These are phyloP conservation scores for Acipenser transmontanus DNA, from an alignment of 2,797 vertebrate species.

Conservation along the genomic window DNA sequence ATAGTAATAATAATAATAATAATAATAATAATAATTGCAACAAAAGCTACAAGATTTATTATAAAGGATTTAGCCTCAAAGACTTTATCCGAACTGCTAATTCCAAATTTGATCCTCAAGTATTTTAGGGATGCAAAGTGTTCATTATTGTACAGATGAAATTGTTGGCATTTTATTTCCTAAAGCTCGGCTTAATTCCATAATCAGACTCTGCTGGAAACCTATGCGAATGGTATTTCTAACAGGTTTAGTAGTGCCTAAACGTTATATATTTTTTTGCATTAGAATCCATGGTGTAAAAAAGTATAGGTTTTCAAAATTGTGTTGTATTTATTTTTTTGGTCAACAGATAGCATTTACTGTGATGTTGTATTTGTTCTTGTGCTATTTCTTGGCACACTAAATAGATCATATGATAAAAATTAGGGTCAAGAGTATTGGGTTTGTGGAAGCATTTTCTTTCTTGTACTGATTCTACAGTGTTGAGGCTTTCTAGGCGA, in stretches of 20 bases:
- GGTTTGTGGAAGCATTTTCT: too few species aligned
- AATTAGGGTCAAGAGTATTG: too few species aligned
- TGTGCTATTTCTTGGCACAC: too few species aligned
- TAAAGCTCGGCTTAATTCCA: constrained; percentile 22
- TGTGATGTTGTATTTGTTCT: too few species aligned
- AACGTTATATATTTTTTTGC: not conserved
- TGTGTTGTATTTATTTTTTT: too few species aligned
- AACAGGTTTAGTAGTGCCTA: constrained; percentile 20
- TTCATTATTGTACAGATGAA: constrained; percentile 26
- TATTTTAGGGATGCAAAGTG: constrained; percentile 13
- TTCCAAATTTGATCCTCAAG: constrained; percentile 23
- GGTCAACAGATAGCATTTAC: too few species aligned
- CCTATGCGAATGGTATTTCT: constrained; percentile 20
- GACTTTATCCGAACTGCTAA: constrained; percentile 33
- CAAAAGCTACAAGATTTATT: constrained; percentile 18
- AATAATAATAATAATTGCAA: too few species aligned
- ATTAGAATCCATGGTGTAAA: not conserved
- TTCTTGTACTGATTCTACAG: too few species aligned
- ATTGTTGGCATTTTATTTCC: constrained; percentile 28
- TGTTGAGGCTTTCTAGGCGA: too few species aligned
- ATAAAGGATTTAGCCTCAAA: constrained; percentile 36
- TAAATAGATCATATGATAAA: too few species aligned
- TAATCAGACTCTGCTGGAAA: constrained; percentile 22
- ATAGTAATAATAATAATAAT: too few species aligned
- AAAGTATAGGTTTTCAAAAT: too few species aligned